These are phyloP conservation scores for Melanotaenia duboulayi DNA, from an alignment of 2,113 vertebrate species.

Conservation along the genomic window DNA sequence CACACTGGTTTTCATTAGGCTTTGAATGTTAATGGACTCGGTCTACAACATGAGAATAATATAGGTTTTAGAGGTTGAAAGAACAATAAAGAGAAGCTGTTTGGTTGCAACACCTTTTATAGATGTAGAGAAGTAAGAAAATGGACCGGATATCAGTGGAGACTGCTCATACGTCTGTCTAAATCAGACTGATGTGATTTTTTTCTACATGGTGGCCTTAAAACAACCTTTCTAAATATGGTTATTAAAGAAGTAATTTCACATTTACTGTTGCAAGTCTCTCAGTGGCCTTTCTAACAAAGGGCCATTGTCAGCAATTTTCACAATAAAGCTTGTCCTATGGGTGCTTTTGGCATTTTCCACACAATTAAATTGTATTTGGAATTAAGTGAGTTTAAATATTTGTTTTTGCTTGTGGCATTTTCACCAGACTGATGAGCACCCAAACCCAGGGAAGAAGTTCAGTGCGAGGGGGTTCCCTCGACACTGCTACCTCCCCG, in stretches of 20 bases:
- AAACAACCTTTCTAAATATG: too few species aligned
- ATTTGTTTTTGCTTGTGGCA: slow-evolving; percentile 41
- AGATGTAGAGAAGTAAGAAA: too few species aligned
- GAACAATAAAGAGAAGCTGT: too few species aligned
- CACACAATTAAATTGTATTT: slow-evolving; percentile 33
- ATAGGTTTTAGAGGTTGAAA: too few species aligned
- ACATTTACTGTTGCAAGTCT: slow-evolving; percentile 10
- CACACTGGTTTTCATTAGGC: too few species aligned
- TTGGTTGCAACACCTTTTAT: too few species aligned
- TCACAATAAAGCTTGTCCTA: slow-evolving; percentile 26
- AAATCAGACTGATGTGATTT: slow-evolving; percentile 1
- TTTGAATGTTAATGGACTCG: too few species aligned
- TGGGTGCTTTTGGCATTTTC: slow-evolving; percentile 53
- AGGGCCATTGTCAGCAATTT: background rate
- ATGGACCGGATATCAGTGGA: background rate
- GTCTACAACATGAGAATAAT: too few species aligned
- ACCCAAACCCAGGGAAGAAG: slow-evolving; percentile 94
- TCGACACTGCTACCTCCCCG: slow-evolving; percentile 95
- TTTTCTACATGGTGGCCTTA: background rate
- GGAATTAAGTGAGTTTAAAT: slow-evolving; percentile 20
- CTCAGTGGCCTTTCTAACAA: slow-evolving; percentile 15
- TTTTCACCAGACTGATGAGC: slow-evolving; percentile 89
- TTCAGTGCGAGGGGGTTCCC: slow-evolving; percentile 96
- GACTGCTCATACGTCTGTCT: background rate
- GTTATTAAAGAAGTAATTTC: slow-evolving; percentile 11